phyloP scores from a whole-genome alignment of 2,888 invertebrate genomes.

The Pyrgus malvae region DNA sequence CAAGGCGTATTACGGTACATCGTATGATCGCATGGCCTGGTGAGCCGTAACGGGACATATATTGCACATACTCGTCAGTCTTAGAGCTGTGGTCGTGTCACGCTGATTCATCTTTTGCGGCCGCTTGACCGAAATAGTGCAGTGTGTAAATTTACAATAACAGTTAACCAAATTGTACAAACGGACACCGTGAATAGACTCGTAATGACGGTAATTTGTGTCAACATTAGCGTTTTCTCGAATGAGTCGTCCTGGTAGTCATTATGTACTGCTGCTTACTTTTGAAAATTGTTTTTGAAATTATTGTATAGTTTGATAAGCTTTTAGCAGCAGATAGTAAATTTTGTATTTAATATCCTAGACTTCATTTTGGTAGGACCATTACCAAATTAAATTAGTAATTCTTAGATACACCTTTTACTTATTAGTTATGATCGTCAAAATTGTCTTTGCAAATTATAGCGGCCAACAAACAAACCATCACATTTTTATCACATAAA shows the following conservation, averaged over 20 bases:
- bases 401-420: too few species aligned
- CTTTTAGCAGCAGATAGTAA: too few species aligned
- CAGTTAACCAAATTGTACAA: slow-evolving; percentile 18
- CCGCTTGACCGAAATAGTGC: slow-evolving; percentile 33
- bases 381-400: too few species aligned
- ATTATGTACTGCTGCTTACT: neutral
- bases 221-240: slow-evolving; percentile 13
- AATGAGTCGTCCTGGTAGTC: neutral
- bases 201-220: slow-evolving; percentile 19
- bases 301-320: neutral
- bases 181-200: slow-evolving; percentile 4
- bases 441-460: too few species aligned
- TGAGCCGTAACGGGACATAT: slow-evolving; percentile 45
- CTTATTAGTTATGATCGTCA: too few species aligned
- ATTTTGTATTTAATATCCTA: too few species aligned
- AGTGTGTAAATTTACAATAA: slow-evolving; percentile 33
- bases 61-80: slow-evolving; percentile 39
- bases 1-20: slow-evolving; percentile 67
- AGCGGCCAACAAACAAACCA: too few species aligned
- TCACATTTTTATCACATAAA: too few species aligned
- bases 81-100: slow-evolving; percentile 34
- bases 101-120: slow-evolving; percentile 33
- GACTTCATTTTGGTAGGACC: too few species aligned
- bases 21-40: slow-evolving; percentile 52
- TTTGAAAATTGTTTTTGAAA: neutral